Conservation (phyloP, 1,140 invertebrate species). For the Spodoptera litura region DNA sequence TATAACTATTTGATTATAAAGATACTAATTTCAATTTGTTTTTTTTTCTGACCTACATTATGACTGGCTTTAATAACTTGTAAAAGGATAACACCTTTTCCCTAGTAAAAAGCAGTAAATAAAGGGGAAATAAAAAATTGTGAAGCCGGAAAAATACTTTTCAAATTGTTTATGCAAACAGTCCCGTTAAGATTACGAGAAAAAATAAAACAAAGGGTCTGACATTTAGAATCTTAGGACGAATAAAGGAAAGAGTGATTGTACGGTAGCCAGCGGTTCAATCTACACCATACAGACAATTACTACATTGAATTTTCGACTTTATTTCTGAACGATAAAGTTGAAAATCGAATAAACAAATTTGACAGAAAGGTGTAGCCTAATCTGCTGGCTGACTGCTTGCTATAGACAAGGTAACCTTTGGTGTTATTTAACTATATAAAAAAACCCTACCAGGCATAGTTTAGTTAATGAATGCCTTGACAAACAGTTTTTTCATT, state of each 20-base stretch:
- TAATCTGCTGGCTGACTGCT: too few relatives aligned
- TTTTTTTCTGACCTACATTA: too few relatives aligned
- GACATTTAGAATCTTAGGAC: conserved; percentile 1
- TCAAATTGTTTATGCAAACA: conserved; percentile 21
- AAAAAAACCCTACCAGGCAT: neutral
- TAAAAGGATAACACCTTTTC: conserved; percentile 1
- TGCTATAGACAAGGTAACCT: too few relatives aligned
- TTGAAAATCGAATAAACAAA: neutral
- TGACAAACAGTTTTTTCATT: too few relatives aligned
- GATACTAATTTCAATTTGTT: too few relatives aligned
- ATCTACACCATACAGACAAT: neutral
- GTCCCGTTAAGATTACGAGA: conserved; percentile 9
- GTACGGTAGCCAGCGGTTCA: neutral
- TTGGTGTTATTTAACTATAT: neutral
- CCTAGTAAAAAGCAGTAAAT: conserved; percentile 14
- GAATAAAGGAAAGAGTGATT: conserved; percentile 10
- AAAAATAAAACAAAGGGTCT: conserved; percentile 13
- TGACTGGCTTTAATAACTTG: neutral
- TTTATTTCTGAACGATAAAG: too few relatives aligned
- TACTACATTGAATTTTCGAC: too few relatives aligned
- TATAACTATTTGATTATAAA: too few relatives aligned
- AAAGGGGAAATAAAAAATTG: conserved; percentile 1
- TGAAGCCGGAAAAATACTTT: conserved; percentile 4
- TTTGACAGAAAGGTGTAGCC: neutral
- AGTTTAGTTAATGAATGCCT: neutral